Evolutionary conservation across 2,888 invertebrate species (phyloP).

Genomic region (Synergus gifuensis): DNA sequence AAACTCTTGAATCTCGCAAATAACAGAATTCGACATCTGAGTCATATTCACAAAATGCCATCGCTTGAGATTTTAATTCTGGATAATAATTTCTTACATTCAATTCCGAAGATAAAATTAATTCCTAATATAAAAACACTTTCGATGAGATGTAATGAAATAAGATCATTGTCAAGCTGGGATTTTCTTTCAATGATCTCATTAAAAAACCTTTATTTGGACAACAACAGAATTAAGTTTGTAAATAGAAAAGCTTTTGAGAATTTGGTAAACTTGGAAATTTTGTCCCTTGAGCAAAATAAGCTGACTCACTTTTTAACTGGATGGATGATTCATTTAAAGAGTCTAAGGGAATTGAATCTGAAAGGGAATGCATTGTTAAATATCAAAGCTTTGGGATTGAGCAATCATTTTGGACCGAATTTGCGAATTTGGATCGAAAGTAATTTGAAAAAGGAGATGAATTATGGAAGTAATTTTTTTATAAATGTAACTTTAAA

Average conservation of each 20-base stretch:
- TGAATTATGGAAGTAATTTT: background rate
- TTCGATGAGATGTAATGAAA: slow-evolving; percentile 16
- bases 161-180: background rate
- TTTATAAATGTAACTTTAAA: background rate
- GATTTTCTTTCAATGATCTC: slow-evolving; percentile 2
- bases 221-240: slow-evolving; percentile 20
- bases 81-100: slow-evolving; percentile 34
- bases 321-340: slow-evolving; percentile 19
- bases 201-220: slow-evolving; percentile 7
- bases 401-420: background rate
- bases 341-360: slow-evolving; percentile 1
- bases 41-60: slow-evolving; percentile 27
- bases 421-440: background rate
- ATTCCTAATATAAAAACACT: slow-evolving; percentile 13
- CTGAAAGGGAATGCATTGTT: slow-evolving; percentile 1
- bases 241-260: background rate
- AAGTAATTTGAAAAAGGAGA: background rate
- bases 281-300: background rate
- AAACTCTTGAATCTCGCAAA: background rate
- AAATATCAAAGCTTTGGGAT: slow-evolving; percentile 1
- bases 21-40: slow-evolving; percentile 21
- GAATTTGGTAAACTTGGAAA: slow-evolving; percentile 16
- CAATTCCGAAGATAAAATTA: background rate
- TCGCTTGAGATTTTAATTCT: background rate
- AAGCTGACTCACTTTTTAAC: background rate